Conservation (phyloP, 2,113 vertebrate species). For the Mus pahari region DNA sequence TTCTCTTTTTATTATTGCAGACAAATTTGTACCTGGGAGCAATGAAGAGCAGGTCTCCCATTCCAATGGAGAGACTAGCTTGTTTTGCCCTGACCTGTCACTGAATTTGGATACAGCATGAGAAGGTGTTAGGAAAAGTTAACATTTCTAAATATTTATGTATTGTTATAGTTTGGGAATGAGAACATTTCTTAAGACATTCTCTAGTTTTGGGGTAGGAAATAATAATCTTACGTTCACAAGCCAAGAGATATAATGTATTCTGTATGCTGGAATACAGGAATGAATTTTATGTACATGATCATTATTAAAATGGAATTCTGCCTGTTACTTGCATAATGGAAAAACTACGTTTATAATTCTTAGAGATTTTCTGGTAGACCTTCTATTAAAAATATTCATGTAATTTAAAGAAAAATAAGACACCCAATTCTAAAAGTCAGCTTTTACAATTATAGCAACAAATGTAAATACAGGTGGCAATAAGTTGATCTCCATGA, state of each 20-base stretch:
- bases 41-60: conserved; percentile 53
- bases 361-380: conserved; percentile 60
- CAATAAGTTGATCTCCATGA: conserved; percentile 77
- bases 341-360: conserved; percentile 61
- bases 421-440: conserved; percentile 56
- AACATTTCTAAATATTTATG: conserved; percentile 66
- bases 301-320: conserved; percentile 72
- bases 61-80: conserved; percentile 22
- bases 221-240: conserved; percentile 46
- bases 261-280: conserved; percentile 40
- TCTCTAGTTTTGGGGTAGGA: conserved; percentile 1
- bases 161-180: conserved; percentile 59
- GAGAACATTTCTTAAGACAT: conserved; percentile 46
- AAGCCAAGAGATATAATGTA: conserved; percentile 54
- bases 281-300: conserved; percentile 43
- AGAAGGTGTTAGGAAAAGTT: conserved; percentile 63
- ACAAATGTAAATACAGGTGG: conserved; percentile 82
- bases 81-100: conserved; percentile 44
- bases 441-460: conserved; percentile 72
- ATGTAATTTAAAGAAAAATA: conserved; percentile 66
- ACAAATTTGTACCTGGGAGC: conserved; percentile 63
- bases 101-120: conserved; percentile 49
- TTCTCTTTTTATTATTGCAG: conserved; percentile 65
- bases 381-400: conserved; percentile 54
- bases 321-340: conserved; percentile 64